Percentiles rank a stretch among this genome's conserved stretches.
Conservation (phyloP, 2,113 vertebrate species). For the Dicentrarchus labrax region DNA sequence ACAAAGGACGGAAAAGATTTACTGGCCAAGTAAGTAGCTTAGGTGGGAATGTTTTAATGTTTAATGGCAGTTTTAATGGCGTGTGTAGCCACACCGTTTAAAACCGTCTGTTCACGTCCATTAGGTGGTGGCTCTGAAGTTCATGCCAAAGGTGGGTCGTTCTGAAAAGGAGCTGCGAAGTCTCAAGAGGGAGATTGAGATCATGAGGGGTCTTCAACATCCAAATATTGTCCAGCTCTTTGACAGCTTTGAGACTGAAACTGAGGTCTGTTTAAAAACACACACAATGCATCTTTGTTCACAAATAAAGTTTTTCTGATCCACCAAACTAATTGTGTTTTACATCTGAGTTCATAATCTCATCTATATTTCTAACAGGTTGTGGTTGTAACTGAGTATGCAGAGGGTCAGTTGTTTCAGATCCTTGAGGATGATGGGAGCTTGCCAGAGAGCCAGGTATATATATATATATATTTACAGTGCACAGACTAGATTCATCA, state of each 20-base stretch:
- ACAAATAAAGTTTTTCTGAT: background rate
- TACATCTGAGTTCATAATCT: background rate
- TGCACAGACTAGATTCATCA: background rate
- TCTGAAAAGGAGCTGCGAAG: slow-evolving; percentile 93
- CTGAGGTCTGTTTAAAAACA: slow-evolving; percentile 81
- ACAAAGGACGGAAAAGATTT: slow-evolving; percentile 91
- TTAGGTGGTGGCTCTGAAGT: slow-evolving; percentile 96
- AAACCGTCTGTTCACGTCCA: slow-evolving; percentile 9
- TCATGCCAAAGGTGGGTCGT: slow-evolving; percentile 93
- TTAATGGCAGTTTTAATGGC: too few relatives aligned
- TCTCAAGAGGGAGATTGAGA: slow-evolving; percentile 93
- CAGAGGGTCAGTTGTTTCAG: slow-evolving; percentile 96
- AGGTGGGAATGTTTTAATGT: too few relatives aligned
- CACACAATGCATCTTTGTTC: background rate
- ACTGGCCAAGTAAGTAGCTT: slow-evolving; percentile 89
- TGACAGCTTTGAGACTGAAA: slow-evolving; percentile 95
- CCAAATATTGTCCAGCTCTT: slow-evolving; percentile 95
- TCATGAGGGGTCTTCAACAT: slow-evolving; percentile 92
- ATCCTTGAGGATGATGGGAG: slow-evolving; percentile 94
- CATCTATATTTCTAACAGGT: slow-evolving; percentile 84
- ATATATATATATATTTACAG: background rate
- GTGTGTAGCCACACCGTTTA: background rate
- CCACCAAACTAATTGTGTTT: background rate
- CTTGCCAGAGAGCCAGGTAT: slow-evolving; percentile 92
- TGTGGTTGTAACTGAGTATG: slow-evolving; percentile 96